Conservation (phyloP, 2,797 vertebrate genomes). For the Cossypha heuglini region DNA sequence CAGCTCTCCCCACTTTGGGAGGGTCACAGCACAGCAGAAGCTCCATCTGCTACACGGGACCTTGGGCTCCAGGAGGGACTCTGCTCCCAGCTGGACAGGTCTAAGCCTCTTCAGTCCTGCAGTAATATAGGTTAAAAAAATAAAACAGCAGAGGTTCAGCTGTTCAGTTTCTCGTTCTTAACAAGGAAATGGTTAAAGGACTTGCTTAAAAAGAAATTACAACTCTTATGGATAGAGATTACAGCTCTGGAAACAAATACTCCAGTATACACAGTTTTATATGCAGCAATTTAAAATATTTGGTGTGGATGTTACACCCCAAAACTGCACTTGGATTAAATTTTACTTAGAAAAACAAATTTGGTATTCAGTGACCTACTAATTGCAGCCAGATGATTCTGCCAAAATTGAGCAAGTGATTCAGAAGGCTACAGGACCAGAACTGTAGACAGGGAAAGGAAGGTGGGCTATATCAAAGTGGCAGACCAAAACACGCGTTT, state of each 20-base stretch:
- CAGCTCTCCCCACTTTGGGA: background rate
- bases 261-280: background rate
- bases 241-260: background rate
- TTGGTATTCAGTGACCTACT: background rate
- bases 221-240: background rate
- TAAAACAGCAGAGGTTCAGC: background rate
- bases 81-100: background rate
- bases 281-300: background rate
- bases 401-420: background rate
- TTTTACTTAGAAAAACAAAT: background rate
- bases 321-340: background rate
- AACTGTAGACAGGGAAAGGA: background rate
- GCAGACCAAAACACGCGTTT: background rate
- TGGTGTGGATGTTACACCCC: background rate
- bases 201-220: background rate
- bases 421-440: background rate
- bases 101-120: background rate
- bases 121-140: background rate
- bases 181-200: background rate
- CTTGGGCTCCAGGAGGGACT: background rate
- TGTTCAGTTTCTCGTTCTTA: background rate
- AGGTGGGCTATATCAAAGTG: accelerated
- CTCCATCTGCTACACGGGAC: background rate
- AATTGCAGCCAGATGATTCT: background rate
- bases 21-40: background rate